Evolutionary conservation across 2,113 vertebrate species (phyloP).

Genomic region (Cavia porcellus): DNA sequence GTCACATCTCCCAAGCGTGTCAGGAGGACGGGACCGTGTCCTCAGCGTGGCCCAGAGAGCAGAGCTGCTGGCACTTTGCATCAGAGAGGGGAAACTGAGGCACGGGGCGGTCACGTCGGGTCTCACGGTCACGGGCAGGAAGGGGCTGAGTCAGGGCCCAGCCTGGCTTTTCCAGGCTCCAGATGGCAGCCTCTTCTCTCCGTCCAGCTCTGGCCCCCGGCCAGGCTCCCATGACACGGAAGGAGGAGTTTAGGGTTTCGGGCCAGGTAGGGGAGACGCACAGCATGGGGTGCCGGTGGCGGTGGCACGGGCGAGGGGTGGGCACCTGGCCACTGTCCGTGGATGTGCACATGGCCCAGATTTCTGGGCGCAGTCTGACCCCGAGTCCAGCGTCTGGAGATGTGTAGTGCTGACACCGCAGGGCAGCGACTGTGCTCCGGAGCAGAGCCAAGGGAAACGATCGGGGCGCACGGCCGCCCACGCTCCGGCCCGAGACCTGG

Average conservation of each 20-base stretch:
- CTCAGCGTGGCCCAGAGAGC: background rate
- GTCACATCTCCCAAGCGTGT: fast-evolving
- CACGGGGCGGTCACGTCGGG: background rate
- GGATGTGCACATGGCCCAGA: background rate
- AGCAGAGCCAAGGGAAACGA: background rate
- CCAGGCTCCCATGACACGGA: background rate
- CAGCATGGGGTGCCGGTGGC: background rate
- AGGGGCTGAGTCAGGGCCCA: background rate
- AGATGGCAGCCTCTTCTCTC: background rate
- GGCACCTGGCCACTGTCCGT: background rate
- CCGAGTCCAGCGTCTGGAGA: background rate
- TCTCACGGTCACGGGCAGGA: background rate
- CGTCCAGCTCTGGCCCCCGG: background rate
- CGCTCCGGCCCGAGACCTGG: background rate
- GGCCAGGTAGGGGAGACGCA: background rate
- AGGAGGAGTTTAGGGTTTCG: background rate
- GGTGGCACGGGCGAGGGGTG: fast-evolving
- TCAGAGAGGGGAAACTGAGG: background rate
- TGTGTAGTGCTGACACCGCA: background rate
- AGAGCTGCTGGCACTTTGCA: fast-evolving
- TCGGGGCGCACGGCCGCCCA: fast-evolving
- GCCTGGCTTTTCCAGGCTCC: background rate
- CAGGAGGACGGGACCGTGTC: fast-evolving
- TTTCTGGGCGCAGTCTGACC: background rate
- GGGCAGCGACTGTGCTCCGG: background rate